Percentiles rank a stretch among this genome's conserved stretches.
These are phyloP conservation scores for Hydrotaea diabolus DNA, from an alignment of 2,888 invertebrate species.

Conservation along the genomic window DNA sequence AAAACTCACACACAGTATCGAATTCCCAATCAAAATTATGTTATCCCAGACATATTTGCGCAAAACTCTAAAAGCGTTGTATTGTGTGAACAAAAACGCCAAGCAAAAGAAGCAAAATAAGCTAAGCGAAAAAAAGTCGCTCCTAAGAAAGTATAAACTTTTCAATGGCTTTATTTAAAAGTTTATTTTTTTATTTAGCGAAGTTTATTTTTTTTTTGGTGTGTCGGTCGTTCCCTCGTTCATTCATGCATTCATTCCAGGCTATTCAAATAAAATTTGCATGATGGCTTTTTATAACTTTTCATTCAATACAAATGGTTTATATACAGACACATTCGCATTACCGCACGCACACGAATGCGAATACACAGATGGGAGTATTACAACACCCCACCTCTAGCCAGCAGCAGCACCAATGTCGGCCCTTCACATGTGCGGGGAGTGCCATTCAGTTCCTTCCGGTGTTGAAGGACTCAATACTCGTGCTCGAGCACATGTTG, in stretches of 20 bases:
- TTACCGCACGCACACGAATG: neutral
- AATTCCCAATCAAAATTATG: constrained; percentile 21
- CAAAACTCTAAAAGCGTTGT: constrained; percentile 17
- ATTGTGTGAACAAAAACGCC: neutral
- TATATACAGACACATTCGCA: constrained; percentile 33
- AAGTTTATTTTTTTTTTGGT: neutral
- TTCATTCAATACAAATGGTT: constrained; percentile 57
- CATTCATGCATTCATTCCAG: neutral
- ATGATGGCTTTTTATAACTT: constrained; percentile 62
- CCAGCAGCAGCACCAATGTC: too few relatives aligned
- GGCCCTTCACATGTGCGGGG: too few relatives aligned
- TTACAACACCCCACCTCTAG: too few relatives aligned
- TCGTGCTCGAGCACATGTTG: neutral
- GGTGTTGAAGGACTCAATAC: neutral
- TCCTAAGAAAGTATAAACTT: constrained; percentile 46
- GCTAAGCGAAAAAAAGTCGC: neutral
- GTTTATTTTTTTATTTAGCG: constrained; percentile 6
- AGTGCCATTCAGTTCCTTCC: neutral
- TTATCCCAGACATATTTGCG: neutral
- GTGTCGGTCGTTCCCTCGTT: too few relatives aligned
- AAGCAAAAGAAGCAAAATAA: too few relatives aligned
- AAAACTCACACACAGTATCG: neutral
- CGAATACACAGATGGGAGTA: neutral
- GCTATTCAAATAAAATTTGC: constrained; percentile 48
- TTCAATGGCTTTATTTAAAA: constrained; percentile 59